Evolutionary conservation across 2,113 vertebrate genomes (phyloP).

Genomic region (Montifringilla adamsi): DNA sequence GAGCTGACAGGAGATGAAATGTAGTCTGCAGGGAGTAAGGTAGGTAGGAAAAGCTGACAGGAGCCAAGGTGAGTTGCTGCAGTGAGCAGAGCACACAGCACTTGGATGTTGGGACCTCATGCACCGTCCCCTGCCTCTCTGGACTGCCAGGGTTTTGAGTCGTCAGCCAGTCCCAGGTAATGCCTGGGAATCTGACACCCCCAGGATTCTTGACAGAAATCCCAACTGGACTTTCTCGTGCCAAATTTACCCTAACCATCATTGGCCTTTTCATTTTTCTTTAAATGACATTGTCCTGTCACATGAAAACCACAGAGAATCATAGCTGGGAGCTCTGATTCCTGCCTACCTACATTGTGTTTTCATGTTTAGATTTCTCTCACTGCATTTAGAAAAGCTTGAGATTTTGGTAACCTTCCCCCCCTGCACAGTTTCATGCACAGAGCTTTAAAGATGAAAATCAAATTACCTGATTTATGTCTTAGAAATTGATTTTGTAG

Average conservation of each 20-base stretch:
- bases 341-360: background rate
- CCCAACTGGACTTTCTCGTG: conserved; percentile 60
- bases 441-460: conserved; percentile 45
- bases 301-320: background rate
- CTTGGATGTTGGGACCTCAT: background rate
- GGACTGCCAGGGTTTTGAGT: background rate
- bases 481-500: background rate
- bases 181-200: background rate
- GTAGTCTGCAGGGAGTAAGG: background rate
- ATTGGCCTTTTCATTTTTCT: conserved; percentile 44
- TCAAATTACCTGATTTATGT: background rate
- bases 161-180: background rate
- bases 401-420: background rate
- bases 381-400: background rate
- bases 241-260: conserved; percentile 68
- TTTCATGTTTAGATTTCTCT: background rate
- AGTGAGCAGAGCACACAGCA: background rate
- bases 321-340: background rate
- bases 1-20: conserved; percentile 50
- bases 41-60: background rate
- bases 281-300: background rate
- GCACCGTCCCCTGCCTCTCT: background rate
- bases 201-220: background rate
- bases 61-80: background rate
- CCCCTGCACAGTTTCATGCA: background rate